Conservation (phyloP, 2,113 vertebrate genomes). For the Podarcis muralis region DNA sequence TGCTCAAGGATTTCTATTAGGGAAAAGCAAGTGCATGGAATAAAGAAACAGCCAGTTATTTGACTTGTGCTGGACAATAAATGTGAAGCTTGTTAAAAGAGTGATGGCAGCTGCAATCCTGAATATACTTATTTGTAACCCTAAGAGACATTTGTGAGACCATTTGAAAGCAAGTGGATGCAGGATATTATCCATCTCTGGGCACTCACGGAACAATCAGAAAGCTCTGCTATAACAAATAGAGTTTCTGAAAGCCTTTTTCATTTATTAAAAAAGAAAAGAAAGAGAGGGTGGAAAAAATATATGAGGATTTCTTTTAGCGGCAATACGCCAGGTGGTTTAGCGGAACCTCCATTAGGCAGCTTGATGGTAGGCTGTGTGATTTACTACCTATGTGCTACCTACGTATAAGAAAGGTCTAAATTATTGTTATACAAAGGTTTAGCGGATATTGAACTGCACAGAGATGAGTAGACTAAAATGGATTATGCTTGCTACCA, state of each 20-base stretch:
- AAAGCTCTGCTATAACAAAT: conserved; percentile 20
- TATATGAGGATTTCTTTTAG: conserved; percentile 42
- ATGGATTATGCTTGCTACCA: conserved; percentile 6
- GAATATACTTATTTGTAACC: not conserved
- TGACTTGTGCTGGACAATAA: conserved; percentile 8
- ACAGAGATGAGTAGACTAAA: conserved; percentile 31
- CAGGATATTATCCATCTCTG: conserved; percentile 1
- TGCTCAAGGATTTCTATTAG: not conserved
- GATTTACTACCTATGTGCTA: conserved; percentile 56
- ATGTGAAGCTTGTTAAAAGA: conserved; percentile 22
- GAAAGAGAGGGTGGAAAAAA: not conserved
- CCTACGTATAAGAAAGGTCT: conserved; percentile 32
- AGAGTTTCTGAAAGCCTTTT: conserved; percentile 54
- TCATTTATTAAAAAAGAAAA: conserved; percentile 22
- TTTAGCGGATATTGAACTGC: conserved; percentile 32
- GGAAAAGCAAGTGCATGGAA: not conserved
- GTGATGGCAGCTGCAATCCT: not conserved
- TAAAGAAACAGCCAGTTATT: not conserved
- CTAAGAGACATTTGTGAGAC: not conserved
- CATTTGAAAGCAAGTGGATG: not conserved
- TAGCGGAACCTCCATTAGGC: conserved; percentile 59
- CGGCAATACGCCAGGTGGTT: conserved; percentile 52
- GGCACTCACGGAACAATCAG: conserved; percentile 20
- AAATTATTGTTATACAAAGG: conserved; percentile 46
- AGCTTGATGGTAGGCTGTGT: conserved; percentile 39